Evolutionary conservation across 2,797 vertebrate genomes (phyloP), one percentile per base, ranked within the genome.

Genomic region (Thunnus albacares): DNA sequence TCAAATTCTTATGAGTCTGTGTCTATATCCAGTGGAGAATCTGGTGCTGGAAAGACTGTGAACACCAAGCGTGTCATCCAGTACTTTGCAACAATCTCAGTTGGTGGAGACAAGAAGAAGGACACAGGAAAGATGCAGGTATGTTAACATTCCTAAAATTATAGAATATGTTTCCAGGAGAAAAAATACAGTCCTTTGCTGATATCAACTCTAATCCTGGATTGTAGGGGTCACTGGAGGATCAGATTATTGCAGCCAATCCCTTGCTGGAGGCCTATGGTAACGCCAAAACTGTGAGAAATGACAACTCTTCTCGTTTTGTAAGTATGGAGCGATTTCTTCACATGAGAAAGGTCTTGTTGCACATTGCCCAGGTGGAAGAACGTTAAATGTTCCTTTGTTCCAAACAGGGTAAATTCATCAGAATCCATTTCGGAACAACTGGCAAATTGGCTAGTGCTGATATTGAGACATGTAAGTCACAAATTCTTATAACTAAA

Each of bases 281-380:
- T 88, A 97, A 97, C 0, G 97, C 97, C 92, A 97, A 97, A 93
- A 97, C 97, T 0, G 95, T 97, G 92, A 97, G 97, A 88, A 97
- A 97, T 10, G 97, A 97, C 95, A 98, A 98, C 94, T 98, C 97
- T 15, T 97, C 97, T 18, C 96, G 97, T 77, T 97, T 98, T 52
- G 97, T 96, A 88, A 94, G 94, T 95, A 75, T 76, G 26, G 14
- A 62, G 9, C 8, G 0, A 71, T 60, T 70, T 65, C 17, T 45
- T 20, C 1, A 18, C 2, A 18, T 12, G 2, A 58, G 0, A n/a
- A 24, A 18, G 4, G 22, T 65, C 3, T 13, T 33, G 14, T 30
- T 6, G 18, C 0, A 53, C 5, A 45, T 26, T 20, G 0, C 1
- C 2, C 4, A 43, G 33, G 8, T 64, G 14, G 3, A 43, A 17